A percentile compares a stretch with the other conserved stretches of the same genome.
Evolutionary conservation across 2,797 vertebrate genomes (phyloP).

Genomic region (Macrochelys suwanniensis): DNA sequence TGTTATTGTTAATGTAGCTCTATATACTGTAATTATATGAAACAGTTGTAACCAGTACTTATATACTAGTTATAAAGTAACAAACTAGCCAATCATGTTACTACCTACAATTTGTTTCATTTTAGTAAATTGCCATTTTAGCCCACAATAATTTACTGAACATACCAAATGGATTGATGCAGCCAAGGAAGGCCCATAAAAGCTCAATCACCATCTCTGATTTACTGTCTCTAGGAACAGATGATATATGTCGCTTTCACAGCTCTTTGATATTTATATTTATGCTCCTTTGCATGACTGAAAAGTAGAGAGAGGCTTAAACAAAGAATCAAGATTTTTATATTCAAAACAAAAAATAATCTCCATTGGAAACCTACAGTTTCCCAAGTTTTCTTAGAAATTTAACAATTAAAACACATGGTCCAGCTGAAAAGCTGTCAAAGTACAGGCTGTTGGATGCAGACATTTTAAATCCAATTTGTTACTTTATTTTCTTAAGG

Average conservation of each 20-base stretch:
- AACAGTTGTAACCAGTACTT: background rate
- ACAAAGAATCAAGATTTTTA: constrained; percentile 35
- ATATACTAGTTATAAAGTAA: constrained; percentile 1
- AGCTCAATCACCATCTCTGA: constrained; percentile 21
- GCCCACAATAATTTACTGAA: constrained; percentile 20
- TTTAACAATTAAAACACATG: constrained; percentile 27
- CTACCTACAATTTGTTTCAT: constrained; percentile 30
- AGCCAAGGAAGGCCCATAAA: constrained; percentile 30
- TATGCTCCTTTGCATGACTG: background rate
- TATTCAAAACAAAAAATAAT: constrained; percentile 46
- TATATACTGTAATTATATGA: constrained; percentile 40
- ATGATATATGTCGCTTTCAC: constrained; percentile 13
- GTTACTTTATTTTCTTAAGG: background rate
- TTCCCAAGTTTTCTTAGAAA: constrained; percentile 17
- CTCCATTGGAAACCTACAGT: constrained; percentile 3
- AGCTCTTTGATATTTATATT: constrained; percentile 24
- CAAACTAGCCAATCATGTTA: constrained; percentile 39
- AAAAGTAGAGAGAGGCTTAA: background rate
- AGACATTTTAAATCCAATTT: constrained; percentile 32
- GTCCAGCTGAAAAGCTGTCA: constrained; percentile 25
- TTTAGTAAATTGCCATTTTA: constrained; percentile 27
- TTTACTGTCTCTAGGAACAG: constrained; percentile 22
- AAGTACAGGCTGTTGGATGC: constrained; percentile 11
- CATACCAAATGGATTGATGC: background rate
- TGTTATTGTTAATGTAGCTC: constrained; percentile 7